Percentiles rank a stretch among this genome's conserved stretches.
These are phyloP conservation scores for Liodrosophila aerea DNA, from an alignment of 2,888 invertebrate genomes.

Conservation along the genomic window DNA sequence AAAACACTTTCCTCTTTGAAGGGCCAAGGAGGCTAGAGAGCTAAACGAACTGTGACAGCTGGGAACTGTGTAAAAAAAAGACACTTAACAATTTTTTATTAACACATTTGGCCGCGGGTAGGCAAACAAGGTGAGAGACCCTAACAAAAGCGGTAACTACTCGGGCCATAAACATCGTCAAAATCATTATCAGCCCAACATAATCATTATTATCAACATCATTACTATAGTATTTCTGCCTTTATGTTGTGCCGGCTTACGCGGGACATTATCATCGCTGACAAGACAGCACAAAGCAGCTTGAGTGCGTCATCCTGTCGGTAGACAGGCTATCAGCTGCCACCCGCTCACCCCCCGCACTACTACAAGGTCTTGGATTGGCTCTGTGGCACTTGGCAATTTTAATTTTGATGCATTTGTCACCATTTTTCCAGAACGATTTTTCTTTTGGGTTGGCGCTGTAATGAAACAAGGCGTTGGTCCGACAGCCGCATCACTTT, in stretches of 20 bases:
- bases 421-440: constrained; percentile 60
- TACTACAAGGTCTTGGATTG: neutral
- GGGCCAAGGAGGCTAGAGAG: neutral
- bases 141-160: constrained; percentile 48
- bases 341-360: neutral
- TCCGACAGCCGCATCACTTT: constrained; percentile 45
- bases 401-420: constrained; percentile 76
- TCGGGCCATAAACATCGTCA: constrained; percentile 59
- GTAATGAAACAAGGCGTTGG: constrained; percentile 55
- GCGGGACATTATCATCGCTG: constrained; percentile 60
- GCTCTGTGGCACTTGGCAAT: constrained; percentile 57
- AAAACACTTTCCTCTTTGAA: too few relatives aligned
- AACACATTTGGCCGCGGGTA: constrained; percentile 44
- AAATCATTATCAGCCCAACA: constrained; percentile 57
- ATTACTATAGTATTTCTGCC: constrained; percentile 24
- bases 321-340: constrained; percentile 21
- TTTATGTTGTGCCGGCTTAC: constrained; percentile 22
- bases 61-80: constrained; percentile 69
- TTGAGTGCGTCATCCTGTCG: constrained; percentile 63
- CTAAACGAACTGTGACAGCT: constrained; percentile 41
- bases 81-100: constrained; percentile 72
- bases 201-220: constrained; percentile 19
- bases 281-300: constrained; percentile 67
- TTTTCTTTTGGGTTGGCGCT: constrained; percentile 55
- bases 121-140: constrained; percentile 1